Evolutionary conservation across 2,113 vertebrate species (phyloP), one percentile per base, ranked within the genome.

Genomic region (Gulo gulo): DNA sequence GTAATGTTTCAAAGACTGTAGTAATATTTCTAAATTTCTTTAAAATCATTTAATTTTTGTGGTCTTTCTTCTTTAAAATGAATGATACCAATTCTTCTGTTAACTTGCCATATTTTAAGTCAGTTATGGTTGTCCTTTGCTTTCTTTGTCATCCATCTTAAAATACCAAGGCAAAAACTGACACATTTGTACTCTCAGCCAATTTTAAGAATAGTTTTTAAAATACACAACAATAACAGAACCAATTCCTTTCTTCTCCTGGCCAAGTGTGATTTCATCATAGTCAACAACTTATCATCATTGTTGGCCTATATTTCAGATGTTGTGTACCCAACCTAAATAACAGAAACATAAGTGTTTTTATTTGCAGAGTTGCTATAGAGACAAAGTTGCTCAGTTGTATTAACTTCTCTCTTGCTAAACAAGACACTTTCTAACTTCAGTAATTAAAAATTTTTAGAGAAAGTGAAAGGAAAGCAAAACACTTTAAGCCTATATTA

Each of bases 21-120:
- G 42, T 39, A 36, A 90, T 79, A 87, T 96, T 47, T 18, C 31
- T 87, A 87, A 85, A 74, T 86, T 87, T 97, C 36, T 91, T 79
- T 74, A 85, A 94, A 81, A 36, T n/a, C 86, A 29, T 73, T 95
- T 95, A 63, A 16, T 45, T 73, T 89, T 63, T 71, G 31, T 69
- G 4, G 10, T 26, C 10, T 34, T 52, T 76, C 39, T 74, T 80
- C 39, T 80, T 88, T 73, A 84, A 93, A 97, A 86, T 55, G 20
- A 97, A 86, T n/a, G 15, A 39, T 15, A 20, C 0, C 11, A 9
- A 8, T 81, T 90, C 42, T 71, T 90, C 42, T 78, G 10, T 73
- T 94, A 57, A 83, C 90, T 86, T 74, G 34, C 23, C 57, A 42
- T 61, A 61, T 86, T 86, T 95, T 83, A 69, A 80, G 34, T 69